Evolutionary conservation across 2,888 invertebrate genomes (phyloP), one percentile per base, ranked within the genome.

Genomic region (Ormia ochracea): DNA sequence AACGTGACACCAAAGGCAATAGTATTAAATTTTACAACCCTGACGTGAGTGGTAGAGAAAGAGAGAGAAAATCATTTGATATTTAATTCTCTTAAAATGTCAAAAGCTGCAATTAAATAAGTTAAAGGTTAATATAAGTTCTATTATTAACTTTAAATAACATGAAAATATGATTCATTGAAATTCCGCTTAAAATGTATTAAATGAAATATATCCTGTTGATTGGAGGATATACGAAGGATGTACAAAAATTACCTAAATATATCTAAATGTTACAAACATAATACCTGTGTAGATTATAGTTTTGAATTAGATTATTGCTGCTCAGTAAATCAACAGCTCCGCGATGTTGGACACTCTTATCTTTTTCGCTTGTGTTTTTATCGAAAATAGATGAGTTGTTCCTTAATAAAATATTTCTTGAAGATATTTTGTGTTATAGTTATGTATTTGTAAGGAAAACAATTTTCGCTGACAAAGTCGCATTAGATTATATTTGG

Each of bases 141-240:
- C 31, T 7, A 41, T 56, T 28, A n/a, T 36, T 56, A 56, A 36
- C 19, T 56, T 21, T 21, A 19, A n/a, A 33, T 56, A 56, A 33
- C 36, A 38, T 56, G 38, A 56, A 12, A 28, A 54, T 38, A 36
- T 73, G 73, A 73, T 54, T 73, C 73, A 73, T 73, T 19, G 14
- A 73, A 63, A 41, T 73, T 63, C 54, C 19, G 6, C n/a, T 45
- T 45, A 56, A 56, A 21, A 23, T 23, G 14, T 23, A 6, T 61
- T 21, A 72, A 61, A 54, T 12, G 28, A 38, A 58, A 41, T 17
- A 26, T 45, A 56, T 73, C 63, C 73, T 73, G 43, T 26, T 63
- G 12, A 43, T 43, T 28, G 17, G 26, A 73, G n/a, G 43, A 45
- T 54, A 23, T 63, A 45, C 33, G 23, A 4, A 6, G 43, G 5